Percentiles rank a stretch among this genome's conserved stretches.
Evolutionary conservation across 2,113 vertebrate species (phyloP).

Genomic region (Marmota monax): DNA sequence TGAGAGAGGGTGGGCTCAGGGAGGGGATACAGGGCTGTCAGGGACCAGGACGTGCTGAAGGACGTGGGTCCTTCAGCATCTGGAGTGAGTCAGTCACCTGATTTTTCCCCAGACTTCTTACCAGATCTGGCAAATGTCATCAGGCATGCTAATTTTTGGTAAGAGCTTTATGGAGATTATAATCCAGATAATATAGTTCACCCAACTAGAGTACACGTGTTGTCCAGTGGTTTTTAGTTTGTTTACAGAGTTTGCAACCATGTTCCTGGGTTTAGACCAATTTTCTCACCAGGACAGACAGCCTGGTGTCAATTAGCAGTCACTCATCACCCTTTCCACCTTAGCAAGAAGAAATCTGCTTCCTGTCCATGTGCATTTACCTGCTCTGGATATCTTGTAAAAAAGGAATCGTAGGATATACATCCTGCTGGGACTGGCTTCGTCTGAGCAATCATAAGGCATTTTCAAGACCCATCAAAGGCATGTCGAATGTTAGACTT

Average conservation of each 20-base stretch:
- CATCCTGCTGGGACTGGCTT: not conserved
- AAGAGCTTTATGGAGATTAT: not conserved
- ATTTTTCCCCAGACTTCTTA: not conserved
- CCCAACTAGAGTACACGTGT: not conserved
- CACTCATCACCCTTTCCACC: not conserved
- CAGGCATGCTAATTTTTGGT: not conserved
- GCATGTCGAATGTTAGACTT: not conserved
- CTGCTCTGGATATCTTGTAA: not conserved
- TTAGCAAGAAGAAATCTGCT: not conserved
- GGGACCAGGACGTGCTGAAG: not conserved
- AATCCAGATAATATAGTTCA: not conserved
- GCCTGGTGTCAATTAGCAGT: not conserved
- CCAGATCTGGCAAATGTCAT: not conserved
- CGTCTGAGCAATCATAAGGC: not conserved
- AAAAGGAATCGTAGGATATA: not conserved
- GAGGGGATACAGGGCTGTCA: rapidly evolving
- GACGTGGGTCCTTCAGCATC: not conserved
- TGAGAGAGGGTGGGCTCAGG: not conserved
- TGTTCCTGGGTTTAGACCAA: not conserved
- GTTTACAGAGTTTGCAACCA: not conserved
- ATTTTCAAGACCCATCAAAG: not conserved
- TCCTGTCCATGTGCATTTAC: not conserved
- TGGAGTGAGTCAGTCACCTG: not conserved
- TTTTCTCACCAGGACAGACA: not conserved
- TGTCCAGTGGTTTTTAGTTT: not conserved